These are phyloP conservation scores for Sakesphorus luctuosus DNA, from an alignment of 2,113 vertebrate genomes.

Conservation along the genomic window DNA sequence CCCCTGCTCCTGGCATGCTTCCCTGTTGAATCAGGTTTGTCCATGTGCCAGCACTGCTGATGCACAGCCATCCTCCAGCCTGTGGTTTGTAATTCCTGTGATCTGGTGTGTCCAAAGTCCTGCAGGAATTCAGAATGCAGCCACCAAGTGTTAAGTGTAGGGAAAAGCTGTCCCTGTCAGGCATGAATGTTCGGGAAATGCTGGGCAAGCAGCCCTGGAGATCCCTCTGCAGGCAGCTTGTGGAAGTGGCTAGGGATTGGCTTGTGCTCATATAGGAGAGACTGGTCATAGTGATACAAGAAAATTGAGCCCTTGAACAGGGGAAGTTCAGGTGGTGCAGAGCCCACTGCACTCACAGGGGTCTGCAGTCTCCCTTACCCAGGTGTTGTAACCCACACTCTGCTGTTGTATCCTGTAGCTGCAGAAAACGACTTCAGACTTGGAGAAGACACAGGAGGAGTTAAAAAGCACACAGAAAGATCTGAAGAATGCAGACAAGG, in stretches of 20 bases:
- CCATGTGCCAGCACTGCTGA: not conserved
- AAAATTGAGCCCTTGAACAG: not conserved
- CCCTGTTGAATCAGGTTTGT: constrained; percentile 32
- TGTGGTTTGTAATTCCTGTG: not conserved
- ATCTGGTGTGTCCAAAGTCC: not conserved
- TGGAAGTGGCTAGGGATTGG: not conserved
- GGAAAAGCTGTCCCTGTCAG: not conserved
- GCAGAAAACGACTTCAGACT: constrained; percentile 79
- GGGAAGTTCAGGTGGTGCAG: not conserved
- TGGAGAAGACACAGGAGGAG: constrained; percentile 81
- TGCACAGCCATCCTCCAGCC: not conserved
- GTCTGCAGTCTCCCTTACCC: not conserved
- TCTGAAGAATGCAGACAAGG: constrained; percentile 87
- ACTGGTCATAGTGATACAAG: not conserved
- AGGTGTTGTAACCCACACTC: not conserved
- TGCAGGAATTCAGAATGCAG: not conserved
- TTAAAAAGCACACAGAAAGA: constrained; percentile 88
- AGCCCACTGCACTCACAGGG: not conserved
- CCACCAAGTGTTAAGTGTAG: not conserved
- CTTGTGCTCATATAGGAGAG: not conserved
- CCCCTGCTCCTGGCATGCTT: not conserved
- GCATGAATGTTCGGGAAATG: not conserved
- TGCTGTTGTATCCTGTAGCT: constrained; percentile 72
- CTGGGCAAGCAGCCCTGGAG: constrained; percentile 20
- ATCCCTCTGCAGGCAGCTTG: constrained; percentile 63